Evolutionary conservation across 2,113 vertebrate species (phyloP).

Genomic region (Jacana jacana): DNA sequence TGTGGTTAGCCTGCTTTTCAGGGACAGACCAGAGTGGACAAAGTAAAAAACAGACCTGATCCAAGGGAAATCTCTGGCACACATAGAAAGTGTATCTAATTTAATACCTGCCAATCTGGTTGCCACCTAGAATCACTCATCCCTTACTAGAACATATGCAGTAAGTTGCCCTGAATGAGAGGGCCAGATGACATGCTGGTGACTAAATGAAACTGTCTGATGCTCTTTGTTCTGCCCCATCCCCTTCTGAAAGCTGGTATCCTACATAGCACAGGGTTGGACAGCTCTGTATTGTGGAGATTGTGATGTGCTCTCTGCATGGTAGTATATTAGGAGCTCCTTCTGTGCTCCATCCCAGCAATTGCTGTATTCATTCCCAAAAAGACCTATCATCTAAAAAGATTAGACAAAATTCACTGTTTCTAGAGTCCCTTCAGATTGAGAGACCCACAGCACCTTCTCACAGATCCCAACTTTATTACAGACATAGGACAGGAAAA

Average conservation of each 20-base stretch:
- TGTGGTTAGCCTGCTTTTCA: not conserved
- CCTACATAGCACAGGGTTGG: not conserved
- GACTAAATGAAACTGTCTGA: not conserved
- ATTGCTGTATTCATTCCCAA: not conserved
- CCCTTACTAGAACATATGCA: not conserved
- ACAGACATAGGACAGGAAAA: not conserved
- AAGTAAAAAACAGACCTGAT: not conserved
- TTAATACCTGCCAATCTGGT: not conserved
- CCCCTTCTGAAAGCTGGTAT: not conserved
- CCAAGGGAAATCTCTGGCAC: not conserved
- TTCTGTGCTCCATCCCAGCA: not conserved
- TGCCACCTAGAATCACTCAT: not conserved
- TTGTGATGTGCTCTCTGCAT: not conserved
- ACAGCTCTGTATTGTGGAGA: not conserved
- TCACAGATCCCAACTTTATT: not conserved
- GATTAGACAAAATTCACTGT: not conserved
- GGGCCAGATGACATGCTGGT: not conserved
- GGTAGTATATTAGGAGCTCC: not conserved
- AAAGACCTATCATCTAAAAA: not conserved
- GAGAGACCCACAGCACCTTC: not conserved
- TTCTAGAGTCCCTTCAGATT: not conserved
- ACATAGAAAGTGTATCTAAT: not conserved
- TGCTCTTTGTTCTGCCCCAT: not conserved
- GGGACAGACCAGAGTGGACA: not conserved
- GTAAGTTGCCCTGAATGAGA: not conserved